Conservation (phyloP, 2,113 vertebrate species). For the Heterochromis multidens region DNA sequence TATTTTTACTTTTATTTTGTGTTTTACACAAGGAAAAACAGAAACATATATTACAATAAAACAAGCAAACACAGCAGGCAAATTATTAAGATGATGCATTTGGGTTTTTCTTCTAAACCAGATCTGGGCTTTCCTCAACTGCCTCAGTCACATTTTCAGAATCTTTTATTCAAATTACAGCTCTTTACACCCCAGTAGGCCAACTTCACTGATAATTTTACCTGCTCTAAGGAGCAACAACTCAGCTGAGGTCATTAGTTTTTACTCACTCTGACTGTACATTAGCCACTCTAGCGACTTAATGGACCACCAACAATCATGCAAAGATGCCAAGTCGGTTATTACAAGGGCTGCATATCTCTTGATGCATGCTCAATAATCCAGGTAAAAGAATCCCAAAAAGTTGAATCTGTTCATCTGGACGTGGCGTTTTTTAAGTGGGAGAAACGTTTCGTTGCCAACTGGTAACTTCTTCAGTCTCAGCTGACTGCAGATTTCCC, state of each 20-base stretch:
- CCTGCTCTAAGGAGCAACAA: not conserved
- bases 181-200: not conserved
- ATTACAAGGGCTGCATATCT: not conserved
- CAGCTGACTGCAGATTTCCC: too few species aligned
- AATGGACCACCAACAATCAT: not conserved
- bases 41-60: not conserved
- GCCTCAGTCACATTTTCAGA: rapidly evolving
- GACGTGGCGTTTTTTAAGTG: too few species aligned
- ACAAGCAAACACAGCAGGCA: not conserved
- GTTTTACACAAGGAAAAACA: not conserved
- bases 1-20: not conserved
- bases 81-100: too few species aligned
- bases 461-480: too few species aligned
- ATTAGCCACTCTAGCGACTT: not conserved
- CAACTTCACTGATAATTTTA: not conserved
- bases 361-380: too few species aligned
- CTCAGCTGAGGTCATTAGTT: not conserved
- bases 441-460: too few species aligned
- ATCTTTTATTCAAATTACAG: not conserved
- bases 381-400: too few species aligned
- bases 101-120: not conserved
- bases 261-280: not conserved
- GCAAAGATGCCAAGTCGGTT: not conserved
- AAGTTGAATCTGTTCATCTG: too few species aligned
- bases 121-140: rapidly evolving